These are phyloP conservation scores for Drosophila tripunctata DNA, from an alignment of 2,888 invertebrate genomes.

Conservation along the genomic window DNA sequence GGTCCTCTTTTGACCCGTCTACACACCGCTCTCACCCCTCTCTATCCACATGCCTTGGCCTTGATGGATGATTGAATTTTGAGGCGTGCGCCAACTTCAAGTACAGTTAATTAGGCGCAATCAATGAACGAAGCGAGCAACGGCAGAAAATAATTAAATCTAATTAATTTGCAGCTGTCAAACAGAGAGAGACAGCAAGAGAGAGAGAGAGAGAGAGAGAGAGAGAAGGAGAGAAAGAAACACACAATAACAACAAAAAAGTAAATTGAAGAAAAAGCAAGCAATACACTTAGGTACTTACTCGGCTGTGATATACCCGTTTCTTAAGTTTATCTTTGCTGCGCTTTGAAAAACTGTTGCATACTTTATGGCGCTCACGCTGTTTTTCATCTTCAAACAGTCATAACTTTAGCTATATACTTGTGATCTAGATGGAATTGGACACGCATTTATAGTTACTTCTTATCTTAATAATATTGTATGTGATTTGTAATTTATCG, in stretches of 20 bases:
- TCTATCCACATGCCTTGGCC: constrained; percentile 7
- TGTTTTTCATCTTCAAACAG: background rate
- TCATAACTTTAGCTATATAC: background rate
- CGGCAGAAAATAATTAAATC: constrained; percentile 70
- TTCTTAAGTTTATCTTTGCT: background rate
- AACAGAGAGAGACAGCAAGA: constrained; percentile 28
- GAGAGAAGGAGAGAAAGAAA: background rate
- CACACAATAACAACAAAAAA: constrained; percentile 3
- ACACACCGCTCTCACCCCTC: background rate
- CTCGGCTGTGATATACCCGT: background rate
- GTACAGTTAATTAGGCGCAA: constrained; percentile 77
- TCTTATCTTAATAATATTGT: too few species aligned
- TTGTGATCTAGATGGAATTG: too few species aligned
- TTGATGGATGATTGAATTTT: constrained; percentile 77
- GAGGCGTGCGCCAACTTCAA: constrained; percentile 71
- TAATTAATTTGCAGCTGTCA: constrained; percentile 77
- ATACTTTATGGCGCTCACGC: background rate
- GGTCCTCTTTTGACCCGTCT: background rate
- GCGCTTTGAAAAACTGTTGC: background rate
- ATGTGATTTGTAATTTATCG: too few species aligned
- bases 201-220: constrained; percentile 2
- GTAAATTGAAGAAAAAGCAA: background rate
- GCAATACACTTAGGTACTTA: background rate
- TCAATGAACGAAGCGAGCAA: constrained; percentile 53
- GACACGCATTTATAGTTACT: too few species aligned